phyloP scores from a whole-genome alignment of 1,140 invertebrate genomes.

The Trichonephila clavata region DNA sequence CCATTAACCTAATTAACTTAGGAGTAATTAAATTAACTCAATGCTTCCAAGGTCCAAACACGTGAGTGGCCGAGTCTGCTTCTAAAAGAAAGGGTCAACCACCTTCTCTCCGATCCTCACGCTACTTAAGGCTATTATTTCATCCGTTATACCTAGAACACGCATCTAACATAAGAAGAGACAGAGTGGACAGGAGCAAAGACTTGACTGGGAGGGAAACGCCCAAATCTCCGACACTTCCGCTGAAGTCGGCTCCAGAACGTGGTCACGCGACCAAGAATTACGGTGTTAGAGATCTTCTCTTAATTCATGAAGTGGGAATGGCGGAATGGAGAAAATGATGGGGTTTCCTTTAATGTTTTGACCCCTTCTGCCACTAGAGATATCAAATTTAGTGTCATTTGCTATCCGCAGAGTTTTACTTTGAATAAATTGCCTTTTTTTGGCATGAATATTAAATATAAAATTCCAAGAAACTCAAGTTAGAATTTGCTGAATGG shows the following conservation, averaged over 20 bases:
- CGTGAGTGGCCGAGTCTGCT: neutral
- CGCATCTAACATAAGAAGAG: neutral
- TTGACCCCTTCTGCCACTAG: no score
- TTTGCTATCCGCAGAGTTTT: no score
- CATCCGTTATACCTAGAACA: neutral
- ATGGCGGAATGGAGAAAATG: neutral
- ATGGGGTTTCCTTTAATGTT: neutral
- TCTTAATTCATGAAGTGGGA: conserved; percentile 9
- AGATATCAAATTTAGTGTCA: no score
- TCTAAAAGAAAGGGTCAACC: neutral
- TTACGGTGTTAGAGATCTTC: neutral
- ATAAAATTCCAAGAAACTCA: no score
- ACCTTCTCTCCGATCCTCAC: neutral
- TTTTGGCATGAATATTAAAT: no score
- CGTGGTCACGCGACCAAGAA: neutral
- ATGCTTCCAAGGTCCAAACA: neutral
- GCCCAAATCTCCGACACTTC: conserved; percentile 16
- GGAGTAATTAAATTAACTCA: neutral
- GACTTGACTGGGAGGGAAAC: neutral
- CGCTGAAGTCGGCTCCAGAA: neutral
- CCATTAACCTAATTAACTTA: neutral
- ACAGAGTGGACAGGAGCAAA: conserved; percentile 5
- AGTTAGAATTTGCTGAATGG: no score
- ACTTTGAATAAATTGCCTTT: no score
- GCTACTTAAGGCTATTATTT: conserved; percentile 13